Base-by-base conservation (phyloP, 2,113 vertebrate species). In the Myotis davidii region DNA sequence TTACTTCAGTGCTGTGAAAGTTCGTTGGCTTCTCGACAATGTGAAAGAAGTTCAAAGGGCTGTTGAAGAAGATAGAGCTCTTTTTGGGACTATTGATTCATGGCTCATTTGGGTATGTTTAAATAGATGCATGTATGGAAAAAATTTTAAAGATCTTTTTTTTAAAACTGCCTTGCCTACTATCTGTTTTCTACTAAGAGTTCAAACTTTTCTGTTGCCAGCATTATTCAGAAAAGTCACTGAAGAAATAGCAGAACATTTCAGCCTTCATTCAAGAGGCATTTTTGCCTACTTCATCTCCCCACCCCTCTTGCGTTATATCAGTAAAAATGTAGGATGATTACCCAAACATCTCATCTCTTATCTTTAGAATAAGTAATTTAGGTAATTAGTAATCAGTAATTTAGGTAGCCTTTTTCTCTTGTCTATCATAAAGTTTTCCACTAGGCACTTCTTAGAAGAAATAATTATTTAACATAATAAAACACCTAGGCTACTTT, bases 61-160 rank as follows among this genome's bases (percentile, higher is more conserved):
- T 1, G 99, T 99, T 64, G 89, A 93, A 86, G 98, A 98, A 21
- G 97, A 97, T 42, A 98, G 99, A 86, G 99, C 99, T 90, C 96
- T 99, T 98, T 99, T 99, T 97, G 99, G 99, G 6, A 99, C 99
- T 0, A 97, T 99, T 97, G 99, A 99, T 98, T 99, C 99, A 77
- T 99, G 99, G 99, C 99, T 99, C 90, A 99, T 99, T 98, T 99
- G 99, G 99, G 99, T 99, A 97, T 86, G 98, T 98, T 93, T 92
- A 50, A 72, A 34, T 92, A 61, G 65, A 59, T 64, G 32, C 65
- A 37, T 78, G 18, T n/a, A 61, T 52, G 45, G 32, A 81, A 32
- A 94, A 89, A 45, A 20, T 39, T 85, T 59, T 79, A 67, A 39
- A 87, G n/a, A 27, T 32, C 37, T 45, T 45, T 45, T 25, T 16